These are phyloP conservation scores for Willisornis vidua DNA, from an alignment of 2,113 vertebrate genomes.

Conservation along the genomic window DNA sequence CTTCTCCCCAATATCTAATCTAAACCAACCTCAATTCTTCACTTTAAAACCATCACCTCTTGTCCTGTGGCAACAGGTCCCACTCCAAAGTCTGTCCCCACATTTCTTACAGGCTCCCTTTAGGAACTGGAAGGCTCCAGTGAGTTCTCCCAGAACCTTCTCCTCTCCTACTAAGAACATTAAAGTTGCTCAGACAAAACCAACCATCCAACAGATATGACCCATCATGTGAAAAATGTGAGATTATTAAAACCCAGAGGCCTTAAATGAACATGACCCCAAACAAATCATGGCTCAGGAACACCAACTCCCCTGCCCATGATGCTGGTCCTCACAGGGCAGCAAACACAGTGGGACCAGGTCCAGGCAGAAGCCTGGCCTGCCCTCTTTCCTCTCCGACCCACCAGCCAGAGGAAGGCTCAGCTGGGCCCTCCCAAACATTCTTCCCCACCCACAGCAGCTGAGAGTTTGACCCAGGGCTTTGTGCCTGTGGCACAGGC, in stretches of 20 bases:
- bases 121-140: neutral
- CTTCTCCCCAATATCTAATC: neutral
- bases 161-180: neutral
- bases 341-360: neutral
- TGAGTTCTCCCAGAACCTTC: neutral
- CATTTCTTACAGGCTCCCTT: neutral
- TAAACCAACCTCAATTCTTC: neutral
- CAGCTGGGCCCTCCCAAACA: neutral
- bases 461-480: neutral
- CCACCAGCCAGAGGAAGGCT: neutral
- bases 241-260: neutral
- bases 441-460: slow-evolving; percentile 34
- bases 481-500: neutral
- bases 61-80: neutral
- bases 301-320: fast-evolving
- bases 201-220: neutral
- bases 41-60: neutral
- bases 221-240: neutral
- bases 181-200: neutral
- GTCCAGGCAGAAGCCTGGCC: neutral
- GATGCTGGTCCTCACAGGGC: neutral
- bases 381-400: neutral
- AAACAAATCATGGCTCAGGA: neutral
- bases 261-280: neutral
- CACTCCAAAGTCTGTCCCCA: neutral